phyloP scores from a whole-genome alignment of 1,140 invertebrate species.

The Drosophila truncata region DNA sequence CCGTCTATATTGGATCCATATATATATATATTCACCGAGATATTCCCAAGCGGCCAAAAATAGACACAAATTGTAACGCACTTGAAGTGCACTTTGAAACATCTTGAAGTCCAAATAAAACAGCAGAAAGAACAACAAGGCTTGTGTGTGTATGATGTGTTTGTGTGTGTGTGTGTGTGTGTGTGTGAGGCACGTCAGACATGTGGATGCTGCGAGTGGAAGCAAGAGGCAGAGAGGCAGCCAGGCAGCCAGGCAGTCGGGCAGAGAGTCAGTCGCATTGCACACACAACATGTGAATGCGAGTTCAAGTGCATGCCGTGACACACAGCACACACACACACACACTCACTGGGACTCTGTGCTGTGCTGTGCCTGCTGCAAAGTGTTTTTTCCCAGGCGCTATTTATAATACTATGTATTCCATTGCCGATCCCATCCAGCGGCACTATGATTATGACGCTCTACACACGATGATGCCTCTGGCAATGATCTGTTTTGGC shows the following conservation, averaged over 20 bases:
- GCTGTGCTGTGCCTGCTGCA: constrained; percentile 39
- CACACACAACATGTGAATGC: constrained; percentile 65
- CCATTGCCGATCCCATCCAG: constrained; percentile 35
- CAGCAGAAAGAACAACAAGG: constrained; percentile 29
- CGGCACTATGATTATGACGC: constrained; percentile 43
- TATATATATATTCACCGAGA: constrained; percentile 5
- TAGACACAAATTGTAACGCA: constrained; percentile 74
- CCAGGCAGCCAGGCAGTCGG: background rate
- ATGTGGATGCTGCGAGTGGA: constrained; percentile 56
- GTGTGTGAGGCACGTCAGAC: constrained; percentile 45
- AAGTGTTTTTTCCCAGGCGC: constrained; percentile 84
- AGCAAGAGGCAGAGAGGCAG: background rate
- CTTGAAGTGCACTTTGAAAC: constrained; percentile 80
- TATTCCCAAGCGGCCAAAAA: constrained; percentile 83
- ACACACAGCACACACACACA: constrained; percentile 53
- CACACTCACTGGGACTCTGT: constrained; percentile 15
- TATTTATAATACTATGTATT: constrained; percentile 66
- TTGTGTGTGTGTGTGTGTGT: background rate
- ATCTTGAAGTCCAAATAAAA: constrained; percentile 74
- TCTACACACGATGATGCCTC: constrained; percentile 20
- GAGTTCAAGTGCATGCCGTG: constrained; percentile 79
- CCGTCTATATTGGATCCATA: background rate
- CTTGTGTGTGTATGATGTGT: background rate
- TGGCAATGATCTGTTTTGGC: background rate
- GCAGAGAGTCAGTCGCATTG: constrained; percentile 20